phyloP scores from a whole-genome alignment of 2,797 vertebrate species.

The Prionace glauca region DNA sequence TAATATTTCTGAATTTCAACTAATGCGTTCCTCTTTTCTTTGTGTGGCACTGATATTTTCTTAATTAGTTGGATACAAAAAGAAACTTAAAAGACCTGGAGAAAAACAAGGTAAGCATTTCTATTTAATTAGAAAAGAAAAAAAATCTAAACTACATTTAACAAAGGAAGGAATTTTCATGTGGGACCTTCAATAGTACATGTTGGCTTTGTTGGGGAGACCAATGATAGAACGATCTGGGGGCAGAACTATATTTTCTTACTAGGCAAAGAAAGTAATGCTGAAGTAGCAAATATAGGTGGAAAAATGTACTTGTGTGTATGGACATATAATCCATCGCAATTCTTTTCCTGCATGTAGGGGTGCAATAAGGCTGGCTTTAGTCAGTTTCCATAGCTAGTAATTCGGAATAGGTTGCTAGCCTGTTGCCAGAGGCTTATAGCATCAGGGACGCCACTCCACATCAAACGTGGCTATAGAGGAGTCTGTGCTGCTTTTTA shows the following conservation, averaged over 20 bases:
- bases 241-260: background rate
- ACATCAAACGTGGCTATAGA: no score
- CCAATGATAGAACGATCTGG: background rate
- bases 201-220: background rate
- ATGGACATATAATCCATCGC: background rate
- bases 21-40: background rate
- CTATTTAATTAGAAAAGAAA: background rate
- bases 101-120: conserved; percentile 50
- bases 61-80: conserved; percentile 78
- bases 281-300: background rate
- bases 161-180: no score
- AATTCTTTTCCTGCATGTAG: no score
- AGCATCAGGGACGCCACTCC: no score
- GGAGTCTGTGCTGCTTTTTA: no score
- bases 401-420: no score
- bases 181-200: no score
- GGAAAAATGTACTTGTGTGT: background rate
- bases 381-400: no score
- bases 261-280: background rate
- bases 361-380: no score
- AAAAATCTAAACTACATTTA: background rate
- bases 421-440: no score
- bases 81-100: conserved; percentile 56
- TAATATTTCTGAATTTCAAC: background rate
- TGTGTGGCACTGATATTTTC: conserved; percentile 38